Conservation (phyloP, 53 echinoderm and acorn worm genomes). For the Temnopleurus reevesii region DNA sequence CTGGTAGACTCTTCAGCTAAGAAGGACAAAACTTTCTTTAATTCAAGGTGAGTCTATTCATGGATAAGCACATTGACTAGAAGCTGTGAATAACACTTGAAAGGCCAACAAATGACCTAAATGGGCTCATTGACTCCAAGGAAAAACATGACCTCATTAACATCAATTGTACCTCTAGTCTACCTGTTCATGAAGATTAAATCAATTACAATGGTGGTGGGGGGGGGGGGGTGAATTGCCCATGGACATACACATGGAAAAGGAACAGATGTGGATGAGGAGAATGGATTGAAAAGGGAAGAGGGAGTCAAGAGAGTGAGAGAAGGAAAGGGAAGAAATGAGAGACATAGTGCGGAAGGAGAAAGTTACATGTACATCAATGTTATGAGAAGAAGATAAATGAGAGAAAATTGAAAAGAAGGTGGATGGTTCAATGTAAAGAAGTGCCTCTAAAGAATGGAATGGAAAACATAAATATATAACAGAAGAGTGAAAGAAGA, state of each 20-base stretch:
- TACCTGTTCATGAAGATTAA: too few relatives aligned
- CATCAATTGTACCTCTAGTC: too few relatives aligned
- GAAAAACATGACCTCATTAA: neutral
- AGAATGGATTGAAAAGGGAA: too few relatives aligned
- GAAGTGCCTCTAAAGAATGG: too few relatives aligned
- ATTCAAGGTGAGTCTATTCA: neutral
- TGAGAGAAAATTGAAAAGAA: neutral
- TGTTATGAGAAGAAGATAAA: too few relatives aligned
- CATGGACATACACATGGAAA: too few relatives aligned
- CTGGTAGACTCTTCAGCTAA: neutral
- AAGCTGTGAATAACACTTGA: neutral
- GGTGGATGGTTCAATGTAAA: too few relatives aligned
- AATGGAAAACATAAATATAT: too few relatives aligned
- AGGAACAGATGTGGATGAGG: too few relatives aligned
- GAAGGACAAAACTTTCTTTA: neutral
- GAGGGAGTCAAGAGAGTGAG: neutral
- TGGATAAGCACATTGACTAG: neutral
- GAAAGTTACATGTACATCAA: neutral
- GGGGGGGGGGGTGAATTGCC: neutral
- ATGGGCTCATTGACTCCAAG: neutral
- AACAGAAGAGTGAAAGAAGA: too few relatives aligned
- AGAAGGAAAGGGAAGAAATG: neutral
- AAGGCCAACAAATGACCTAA: neutral
- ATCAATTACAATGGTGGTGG: neutral
- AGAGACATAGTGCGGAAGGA: neutral